phyloP scores from a whole-genome alignment of 2,113 vertebrate genomes.

The Sporophila hypoxantha region DNA sequence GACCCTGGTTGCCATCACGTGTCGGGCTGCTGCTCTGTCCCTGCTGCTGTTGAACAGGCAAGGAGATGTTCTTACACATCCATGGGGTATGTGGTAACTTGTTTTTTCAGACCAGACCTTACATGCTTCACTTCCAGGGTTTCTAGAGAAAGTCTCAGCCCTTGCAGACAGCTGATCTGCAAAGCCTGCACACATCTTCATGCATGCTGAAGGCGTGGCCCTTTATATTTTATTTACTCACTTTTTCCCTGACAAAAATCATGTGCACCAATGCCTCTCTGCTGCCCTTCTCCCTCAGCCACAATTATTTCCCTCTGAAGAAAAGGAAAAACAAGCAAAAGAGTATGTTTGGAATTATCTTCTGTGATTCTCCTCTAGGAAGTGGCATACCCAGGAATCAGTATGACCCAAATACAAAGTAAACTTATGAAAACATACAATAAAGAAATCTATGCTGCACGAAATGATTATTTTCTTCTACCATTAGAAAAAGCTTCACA shows the following conservation, averaged over 20 bases:
- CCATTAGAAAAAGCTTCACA: neutral
- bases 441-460: neutral
- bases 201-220: neutral
- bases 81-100: neutral
- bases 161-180: neutral
- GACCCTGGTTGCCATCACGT: neutral
- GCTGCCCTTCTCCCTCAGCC: neutral
- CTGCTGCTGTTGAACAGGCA: rapidly evolving
- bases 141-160: neutral
- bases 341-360: neutral
- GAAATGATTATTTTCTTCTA: neutral
- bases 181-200: neutral
- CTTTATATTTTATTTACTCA: neutral
- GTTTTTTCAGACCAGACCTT: neutral
- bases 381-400: neutral
- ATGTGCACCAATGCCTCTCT: neutral
- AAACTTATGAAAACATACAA: neutral
- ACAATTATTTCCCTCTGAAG: neutral
- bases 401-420: neutral
- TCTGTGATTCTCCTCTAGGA: neutral
- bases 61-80: neutral
- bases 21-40: neutral
- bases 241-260: neutral
- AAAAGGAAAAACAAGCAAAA: neutral
- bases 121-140: neutral